Conservation (phyloP, 1,140 invertebrate genomes). For the Notospermus geniculatus region DNA sequence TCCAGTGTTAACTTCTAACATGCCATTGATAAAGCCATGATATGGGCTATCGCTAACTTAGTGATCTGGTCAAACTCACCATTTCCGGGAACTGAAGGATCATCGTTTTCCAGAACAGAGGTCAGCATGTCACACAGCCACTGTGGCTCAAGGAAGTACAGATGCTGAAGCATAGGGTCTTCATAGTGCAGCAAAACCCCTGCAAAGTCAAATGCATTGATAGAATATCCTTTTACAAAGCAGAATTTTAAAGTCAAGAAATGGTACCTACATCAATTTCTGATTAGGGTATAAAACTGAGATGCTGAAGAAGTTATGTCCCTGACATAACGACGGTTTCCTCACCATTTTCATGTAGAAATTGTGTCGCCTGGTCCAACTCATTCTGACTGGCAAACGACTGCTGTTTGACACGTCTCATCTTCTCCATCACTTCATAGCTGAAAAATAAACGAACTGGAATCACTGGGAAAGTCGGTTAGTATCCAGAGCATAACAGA, state of each 20-base stretch:
- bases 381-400: constrained; percentile 84
- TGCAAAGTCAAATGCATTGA: constrained; percentile 45
- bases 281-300: no score
- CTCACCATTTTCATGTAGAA: constrained; percentile 94
- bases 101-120: constrained; percentile 55
- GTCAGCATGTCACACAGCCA: constrained; percentile 98
- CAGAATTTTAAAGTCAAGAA: no score
- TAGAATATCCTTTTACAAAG: no score
- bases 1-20: neutral
- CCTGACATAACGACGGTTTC: no score
- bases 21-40: no score
- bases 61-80: no score
- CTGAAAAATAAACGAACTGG: constrained; percentile 30
- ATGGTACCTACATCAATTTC: no score
- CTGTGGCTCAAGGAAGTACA: constrained; percentile 94
- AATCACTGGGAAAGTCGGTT: no score
- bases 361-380: constrained; percentile 90
- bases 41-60: no score
- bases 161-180: constrained; percentile 90
- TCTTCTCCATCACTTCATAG: constrained; percentile 45
- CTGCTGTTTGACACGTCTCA: constrained; percentile 33
- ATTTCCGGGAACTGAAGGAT: no score
- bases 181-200: constrained; percentile 96
- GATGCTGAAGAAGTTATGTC: no score
- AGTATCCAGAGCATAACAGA: no score